Evolutionary conservation across 2,113 vertebrate genomes (phyloP).

Genomic region (Apistogramma diplotaenia): DNA sequence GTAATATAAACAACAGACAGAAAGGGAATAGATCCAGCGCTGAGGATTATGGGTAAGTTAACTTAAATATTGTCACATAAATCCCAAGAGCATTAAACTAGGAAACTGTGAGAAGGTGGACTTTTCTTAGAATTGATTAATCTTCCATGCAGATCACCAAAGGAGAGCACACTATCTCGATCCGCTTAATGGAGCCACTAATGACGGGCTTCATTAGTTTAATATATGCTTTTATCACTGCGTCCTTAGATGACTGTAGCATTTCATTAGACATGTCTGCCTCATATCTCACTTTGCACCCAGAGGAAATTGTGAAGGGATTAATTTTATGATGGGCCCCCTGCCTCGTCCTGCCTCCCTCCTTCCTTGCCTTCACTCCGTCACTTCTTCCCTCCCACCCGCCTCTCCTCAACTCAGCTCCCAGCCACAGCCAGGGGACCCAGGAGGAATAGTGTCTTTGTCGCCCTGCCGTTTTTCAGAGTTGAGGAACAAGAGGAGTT

Average conservation of each 20-base stretch:
- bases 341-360: slow-evolving; percentile 58
- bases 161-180: slow-evolving; percentile 45
- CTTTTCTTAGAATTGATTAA: slow-evolving; percentile 50
- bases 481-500: slow-evolving; percentile 82
- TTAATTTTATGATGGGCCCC: slow-evolving; percentile 77
- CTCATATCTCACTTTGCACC: slow-evolving; percentile 77
- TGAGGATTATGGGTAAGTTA: not conserved
- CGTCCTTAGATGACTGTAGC: slow-evolving; percentile 71
- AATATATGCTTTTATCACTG: slow-evolving; percentile 70
- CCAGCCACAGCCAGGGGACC: slow-evolving; percentile 64
- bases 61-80: not conserved
- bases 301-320: slow-evolving; percentile 75
- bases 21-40: not conserved
- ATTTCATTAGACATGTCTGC: slow-evolving; percentile 74
- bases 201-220: slow-evolving; percentile 73
- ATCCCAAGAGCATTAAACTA: not conserved
- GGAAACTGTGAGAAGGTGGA: slow-evolving; percentile 9
- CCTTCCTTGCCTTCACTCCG: not conserved
- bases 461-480: slow-evolving; percentile 75
- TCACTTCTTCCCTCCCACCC: slow-evolving; percentile 22
- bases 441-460: slow-evolving; percentile 77
- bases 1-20: not conserved
- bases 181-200: slow-evolving; percentile 66
- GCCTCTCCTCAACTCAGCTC: slow-evolving; percentile 54
- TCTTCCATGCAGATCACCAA: slow-evolving; percentile 52